Percentiles rank a stretch among this genome's conserved stretches.
Conservation (phyloP, 1,140 invertebrate genomes). For the Leptoteleia sp. region DNA sequence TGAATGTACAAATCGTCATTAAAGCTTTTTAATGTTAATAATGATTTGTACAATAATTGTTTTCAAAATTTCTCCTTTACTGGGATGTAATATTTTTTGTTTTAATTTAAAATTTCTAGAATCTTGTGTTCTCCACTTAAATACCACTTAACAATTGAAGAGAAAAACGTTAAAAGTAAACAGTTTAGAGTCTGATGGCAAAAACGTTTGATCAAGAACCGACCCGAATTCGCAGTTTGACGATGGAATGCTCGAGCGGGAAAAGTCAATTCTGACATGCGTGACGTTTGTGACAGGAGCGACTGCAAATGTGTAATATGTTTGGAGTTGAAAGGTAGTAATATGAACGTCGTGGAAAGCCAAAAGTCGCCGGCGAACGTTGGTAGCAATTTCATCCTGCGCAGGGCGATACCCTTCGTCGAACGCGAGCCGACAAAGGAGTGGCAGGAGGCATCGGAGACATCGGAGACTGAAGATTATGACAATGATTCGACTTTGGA, state of each 20-base stretch:
- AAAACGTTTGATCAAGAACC: slow-evolving; percentile 11
- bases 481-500: slow-evolving; percentile 77
- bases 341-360: slow-evolving; percentile 59
- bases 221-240: slow-evolving; percentile 10
- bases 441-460: slow-evolving; percentile 82
- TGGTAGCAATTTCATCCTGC: slow-evolving; percentile 82
- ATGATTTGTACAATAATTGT: no score
- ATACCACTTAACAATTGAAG: no score
- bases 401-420: slow-evolving; percentile 82
- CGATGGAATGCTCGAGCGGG: slow-evolving; percentile 5
- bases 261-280: slow-evolving; percentile 38
- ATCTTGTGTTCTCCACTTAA: no score
- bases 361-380: slow-evolving; percentile 68
- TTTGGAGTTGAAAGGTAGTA: slow-evolving; percentile 78
- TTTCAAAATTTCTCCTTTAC: no score
- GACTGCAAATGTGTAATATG: slow-evolving; percentile 83
- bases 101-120: no score
- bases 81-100: no score
- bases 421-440: slow-evolving; percentile 78
- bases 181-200: no score
- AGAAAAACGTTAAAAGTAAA: no score
- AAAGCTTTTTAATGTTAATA: no score
- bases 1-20: no score
- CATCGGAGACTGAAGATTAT: slow-evolving; percentile 80
- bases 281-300: slow-evolving; percentile 51